Conservation (phyloP, 2,888 invertebrate species). For the Apeira syringaria region DNA sequence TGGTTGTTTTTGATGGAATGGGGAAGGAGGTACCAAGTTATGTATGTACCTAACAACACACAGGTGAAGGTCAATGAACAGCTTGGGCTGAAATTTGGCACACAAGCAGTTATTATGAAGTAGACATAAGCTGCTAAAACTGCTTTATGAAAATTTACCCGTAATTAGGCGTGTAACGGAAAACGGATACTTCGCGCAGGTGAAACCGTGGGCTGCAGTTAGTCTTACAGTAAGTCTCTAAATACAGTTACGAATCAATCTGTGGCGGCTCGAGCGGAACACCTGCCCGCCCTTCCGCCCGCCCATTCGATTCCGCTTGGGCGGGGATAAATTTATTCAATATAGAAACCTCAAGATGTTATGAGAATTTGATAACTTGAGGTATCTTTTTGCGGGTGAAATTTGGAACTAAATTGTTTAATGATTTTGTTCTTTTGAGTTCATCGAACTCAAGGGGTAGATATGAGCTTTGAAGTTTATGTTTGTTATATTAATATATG, state of each 20-base stretch:
- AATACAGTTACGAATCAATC: conserved; percentile 27
- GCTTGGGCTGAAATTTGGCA: too few species aligned
- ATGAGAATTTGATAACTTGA: conserved; percentile 28
- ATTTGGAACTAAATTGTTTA: conserved; percentile 5
- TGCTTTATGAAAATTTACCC: too few species aligned
- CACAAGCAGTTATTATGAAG: too few species aligned
- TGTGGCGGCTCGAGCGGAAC: conserved; percentile 13
- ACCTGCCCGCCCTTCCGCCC: conserved; percentile 23
- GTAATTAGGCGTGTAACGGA: too few species aligned
- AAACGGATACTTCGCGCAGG: too few species aligned
- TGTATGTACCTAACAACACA: too few species aligned
- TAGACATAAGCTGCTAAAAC: too few species aligned
- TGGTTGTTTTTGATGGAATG: too few species aligned
- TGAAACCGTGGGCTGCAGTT: too few species aligned
- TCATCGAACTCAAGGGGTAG: background rate
- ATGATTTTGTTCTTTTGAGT: background rate
- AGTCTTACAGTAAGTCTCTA: conserved; percentile 10
- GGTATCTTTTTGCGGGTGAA: conserved; percentile 13
- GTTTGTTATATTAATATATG: too few species aligned
- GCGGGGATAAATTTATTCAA: conserved; percentile 27
- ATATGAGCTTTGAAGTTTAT: background rate
- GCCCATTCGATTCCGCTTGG: conserved; percentile 13
- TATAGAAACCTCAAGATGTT: conserved; percentile 25
- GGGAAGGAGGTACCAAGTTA: too few species aligned
- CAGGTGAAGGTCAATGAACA: too few species aligned